Evolutionary conservation across 2,888 invertebrate genomes (phyloP), one percentile per base, ranked within the genome.

Genomic region (Gonocerus acuteangulatus): DNA sequence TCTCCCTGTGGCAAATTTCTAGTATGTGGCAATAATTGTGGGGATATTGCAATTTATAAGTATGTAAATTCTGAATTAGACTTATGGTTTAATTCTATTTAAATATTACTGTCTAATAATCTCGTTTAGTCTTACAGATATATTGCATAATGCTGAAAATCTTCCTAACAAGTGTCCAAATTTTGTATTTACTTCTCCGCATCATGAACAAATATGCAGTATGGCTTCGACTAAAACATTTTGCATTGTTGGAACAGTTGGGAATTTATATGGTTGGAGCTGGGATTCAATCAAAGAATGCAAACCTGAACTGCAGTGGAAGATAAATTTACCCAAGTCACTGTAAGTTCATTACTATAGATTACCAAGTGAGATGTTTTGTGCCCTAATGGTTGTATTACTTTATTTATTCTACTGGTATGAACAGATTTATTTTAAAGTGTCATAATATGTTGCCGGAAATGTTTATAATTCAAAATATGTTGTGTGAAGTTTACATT

Each of bases 1-100:
- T 91, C 93, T 0, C 85, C 87, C 0, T 89, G 89, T 72, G 89
- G 91, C 4, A 85, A 86, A 72, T 90, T 83, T 75, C 79, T 94
- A 57, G 78, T 87, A 61, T 86, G 87, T 66, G 90, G 89, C 16
- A 91, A 89, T 74, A 86, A 87, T 69, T 91, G 87, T 73, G 92
- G 94, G 3, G 84, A 86, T 71, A 80, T 94, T 58, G 87, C 88
- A 27, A 77, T 91, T 57, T 90, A 84, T 73, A 85, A 87, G 90
- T 90, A 76, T 81, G 84, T 80, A 62, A 59, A 58, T 57, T 19
- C 27, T 16, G 1, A 36, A 6, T 39, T 39, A 4, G 4, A 6
- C n/a, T n/a, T 39, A 9, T 39, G 9, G 4, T 39, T 11, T 4
- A n/a, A 39, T 39, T 9, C n/a, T n/a, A n/a, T 39, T 39, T 39